These are phyloP conservation scores for Cotesia typhae DNA, from an alignment of 1,140 invertebrate genomes.

Conservation along the genomic window DNA sequence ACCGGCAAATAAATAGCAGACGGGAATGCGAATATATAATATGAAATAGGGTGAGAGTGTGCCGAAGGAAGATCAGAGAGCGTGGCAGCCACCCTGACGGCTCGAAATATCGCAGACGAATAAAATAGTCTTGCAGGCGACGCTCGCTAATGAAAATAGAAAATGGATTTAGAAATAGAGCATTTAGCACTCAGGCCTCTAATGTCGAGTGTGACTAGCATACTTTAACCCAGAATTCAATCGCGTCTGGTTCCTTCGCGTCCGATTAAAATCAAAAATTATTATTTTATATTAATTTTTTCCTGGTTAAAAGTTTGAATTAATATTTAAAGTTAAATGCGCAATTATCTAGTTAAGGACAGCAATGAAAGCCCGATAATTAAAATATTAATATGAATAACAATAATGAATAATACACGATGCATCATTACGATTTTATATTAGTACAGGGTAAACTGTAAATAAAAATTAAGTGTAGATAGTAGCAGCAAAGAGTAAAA, in stretches of 20 bases:
- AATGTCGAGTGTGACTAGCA: slow-evolving; percentile 38
- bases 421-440: slow-evolving; percentile 50
- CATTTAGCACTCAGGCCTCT: background rate
- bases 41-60: slow-evolving; percentile 27
- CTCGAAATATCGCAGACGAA: slow-evolving; percentile 64
- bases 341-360: too few species aligned
- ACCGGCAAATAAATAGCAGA: background rate
- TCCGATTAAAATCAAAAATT: background rate
- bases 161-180: slow-evolving; percentile 62
- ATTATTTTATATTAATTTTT: background rate
- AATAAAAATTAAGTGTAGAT: slow-evolving; percentile 48
- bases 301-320: too few species aligned
- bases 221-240: slow-evolving; percentile 24
- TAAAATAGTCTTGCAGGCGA: slow-evolving; percentile 58
- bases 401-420: slow-evolving; percentile 58
- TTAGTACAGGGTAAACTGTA: too few species aligned
- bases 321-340: too few species aligned
- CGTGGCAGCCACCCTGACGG: slow-evolving; percentile 41
- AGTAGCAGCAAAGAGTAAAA: slow-evolving; percentile 7
- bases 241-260: slow-evolving; percentile 9
- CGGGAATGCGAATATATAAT: background rate
- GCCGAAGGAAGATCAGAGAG: slow-evolving; percentile 25
- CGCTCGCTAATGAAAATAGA: slow-evolving; percentile 58
- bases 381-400: slow-evolving; percentile 13
- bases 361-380: too few species aligned